Conservation (phyloP, 2,888 invertebrate species). For the Chrysolina oricalcia region DNA sequence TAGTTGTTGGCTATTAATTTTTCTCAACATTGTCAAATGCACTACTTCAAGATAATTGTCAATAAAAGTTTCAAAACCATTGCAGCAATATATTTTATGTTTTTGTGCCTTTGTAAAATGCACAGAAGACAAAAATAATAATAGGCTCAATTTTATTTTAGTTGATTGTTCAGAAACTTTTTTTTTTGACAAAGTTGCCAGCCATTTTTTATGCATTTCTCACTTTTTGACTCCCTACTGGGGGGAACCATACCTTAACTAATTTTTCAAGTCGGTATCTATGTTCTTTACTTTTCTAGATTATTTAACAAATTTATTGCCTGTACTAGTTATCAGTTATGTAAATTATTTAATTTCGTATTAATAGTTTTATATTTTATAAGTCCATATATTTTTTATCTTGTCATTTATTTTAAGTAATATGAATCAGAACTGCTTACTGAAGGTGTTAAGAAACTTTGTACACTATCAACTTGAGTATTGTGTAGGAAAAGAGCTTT, state of each 20-base stretch:
- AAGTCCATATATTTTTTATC: slow-evolving; percentile 25
- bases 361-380: slow-evolving; percentile 10
- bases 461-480: slow-evolving; percentile 28
- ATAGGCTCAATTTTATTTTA: neutral
- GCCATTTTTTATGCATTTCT: slow-evolving; percentile 6
- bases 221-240: neutral
- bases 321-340: slow-evolving; percentile 31
- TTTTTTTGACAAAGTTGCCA: too few relatives aligned
- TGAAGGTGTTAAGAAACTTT: slow-evolving; percentile 29
- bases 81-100: neutral
- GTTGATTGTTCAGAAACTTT: too few relatives aligned
- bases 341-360: slow-evolving; percentile 35
- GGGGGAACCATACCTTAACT: neutral
- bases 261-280: slow-evolving; percentile 30
- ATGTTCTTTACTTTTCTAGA: slow-evolving; percentile 23
- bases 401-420: slow-evolving; percentile 25
- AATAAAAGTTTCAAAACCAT: neutral
- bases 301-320: slow-evolving; percentile 22
- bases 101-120: neutral
- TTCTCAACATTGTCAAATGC: neutral
- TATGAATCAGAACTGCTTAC: slow-evolving; percentile 23
- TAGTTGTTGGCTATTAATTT: neutral
- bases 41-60: neutral
- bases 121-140: neutral
- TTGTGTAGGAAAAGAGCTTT: slow-evolving; percentile 23